A percentile compares a stretch with the other conserved stretches of the same genome.
Conservation (phyloP, 2,113 vertebrate species). For the Pholis gunnellus region DNA sequence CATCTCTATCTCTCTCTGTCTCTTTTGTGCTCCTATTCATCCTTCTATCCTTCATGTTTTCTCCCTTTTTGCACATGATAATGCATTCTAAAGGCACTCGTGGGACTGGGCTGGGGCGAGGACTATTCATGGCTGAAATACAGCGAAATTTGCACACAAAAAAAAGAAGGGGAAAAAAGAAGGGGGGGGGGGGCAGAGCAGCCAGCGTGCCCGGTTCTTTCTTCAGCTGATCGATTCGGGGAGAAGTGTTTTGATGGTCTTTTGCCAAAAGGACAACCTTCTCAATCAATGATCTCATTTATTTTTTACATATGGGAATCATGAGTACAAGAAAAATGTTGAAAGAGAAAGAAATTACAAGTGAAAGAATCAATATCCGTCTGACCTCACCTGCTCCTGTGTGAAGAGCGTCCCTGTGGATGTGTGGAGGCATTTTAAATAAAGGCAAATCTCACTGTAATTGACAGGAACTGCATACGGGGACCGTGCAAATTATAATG, state of each 20-base stretch:
- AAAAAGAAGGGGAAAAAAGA: neutral
- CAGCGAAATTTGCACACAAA: constrained; percentile 17
- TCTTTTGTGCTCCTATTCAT: constrained; percentile 54
- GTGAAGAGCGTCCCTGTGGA: neutral
- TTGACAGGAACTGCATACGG: neutral
- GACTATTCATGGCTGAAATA: constrained; percentile 19
- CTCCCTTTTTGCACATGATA: constrained; percentile 43
- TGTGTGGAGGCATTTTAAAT: constrained; percentile 11
- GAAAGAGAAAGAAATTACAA: constrained; percentile 39
- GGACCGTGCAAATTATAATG: neutral
- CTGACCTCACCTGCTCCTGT: constrained; percentile 42
- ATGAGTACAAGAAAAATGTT: constrained; percentile 48
- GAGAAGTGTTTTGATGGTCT: constrained; percentile 50
- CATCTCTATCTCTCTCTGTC: constrained; percentile 8
- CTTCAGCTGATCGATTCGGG: constrained; percentile 41
- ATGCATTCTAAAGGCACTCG: constrained; percentile 42
- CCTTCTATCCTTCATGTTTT: constrained; percentile 53
- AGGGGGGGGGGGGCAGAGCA: constrained; percentile 6
- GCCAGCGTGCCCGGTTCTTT: constrained; percentile 22
- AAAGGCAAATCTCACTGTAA: constrained; percentile 21
- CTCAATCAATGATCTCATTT: constrained; percentile 70
- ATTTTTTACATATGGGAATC: constrained; percentile 64
- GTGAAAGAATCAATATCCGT: constrained; percentile 46
- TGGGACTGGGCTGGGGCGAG: constrained; percentile 37
- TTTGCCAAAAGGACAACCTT: constrained; percentile 39